Evolutionary conservation across 2,797 vertebrate genomes (phyloP), one percentile per base, ranked within the genome.

Genomic region (Clarias laeviceps): DNA sequence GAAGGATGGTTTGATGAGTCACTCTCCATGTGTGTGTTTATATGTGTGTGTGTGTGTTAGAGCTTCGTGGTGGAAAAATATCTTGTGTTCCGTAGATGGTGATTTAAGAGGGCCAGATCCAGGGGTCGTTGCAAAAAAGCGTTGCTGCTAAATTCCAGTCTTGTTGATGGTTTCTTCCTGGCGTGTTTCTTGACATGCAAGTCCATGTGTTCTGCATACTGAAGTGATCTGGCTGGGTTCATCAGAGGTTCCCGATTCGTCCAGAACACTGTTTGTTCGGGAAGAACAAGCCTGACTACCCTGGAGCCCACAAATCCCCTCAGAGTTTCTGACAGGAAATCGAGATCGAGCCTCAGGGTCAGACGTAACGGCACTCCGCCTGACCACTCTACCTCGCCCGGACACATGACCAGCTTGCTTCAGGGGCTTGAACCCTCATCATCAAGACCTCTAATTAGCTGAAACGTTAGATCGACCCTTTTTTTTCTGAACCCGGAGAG

Each of bases 371-470:
- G 37, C 81, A 32, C 82, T 84, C 81, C 45, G 62, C 79, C 40
- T 79, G 85, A 83, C 86, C 78, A 50, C 79, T 61, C 72, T 56
- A 83, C 66, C 34, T 81, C 86, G 80, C 83, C 34, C 73, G 3
- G 74, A 83, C 40, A 85, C 37, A 76, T 70, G 86, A 81, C 84
- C 85, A 82, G 74, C 27, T 73, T 45, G 65, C 77, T 85, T 76
- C 40, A 56, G 61, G 79, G 79, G 73, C 66, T 78, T 50, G 68
- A 87, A 87, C 87, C 85, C 82, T 84, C 65, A 61, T 34, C 59
- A 54, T 27, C 88, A 89, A 85, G 27, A 62, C 59, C 70, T 27
- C 24, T 59, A 86, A 88, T 88, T 88, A 88, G 85, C 87, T 73
- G 82, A 87, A 87, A 87, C 61, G 61, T 82, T 83, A 89, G 45